phyloP scores from a whole-genome alignment of 2,113 vertebrate genomes.

The Triplophysa rosa region DNA sequence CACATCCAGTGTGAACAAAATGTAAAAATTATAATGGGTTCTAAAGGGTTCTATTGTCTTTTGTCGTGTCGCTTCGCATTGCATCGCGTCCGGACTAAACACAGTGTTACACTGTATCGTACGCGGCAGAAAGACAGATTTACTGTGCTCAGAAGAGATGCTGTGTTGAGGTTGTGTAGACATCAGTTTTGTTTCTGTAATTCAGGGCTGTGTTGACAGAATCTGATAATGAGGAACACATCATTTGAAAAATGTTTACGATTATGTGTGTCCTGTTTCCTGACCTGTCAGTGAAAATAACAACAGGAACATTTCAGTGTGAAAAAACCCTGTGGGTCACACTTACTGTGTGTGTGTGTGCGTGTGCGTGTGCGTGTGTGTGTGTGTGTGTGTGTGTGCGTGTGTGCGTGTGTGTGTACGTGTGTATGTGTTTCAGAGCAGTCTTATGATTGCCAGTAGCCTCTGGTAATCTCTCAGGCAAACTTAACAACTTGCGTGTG shows the following conservation, averaged over 20 bases:
- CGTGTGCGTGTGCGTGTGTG: background rate
- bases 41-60: too few species aligned
- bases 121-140: too few species aligned
- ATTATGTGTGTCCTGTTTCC: conserved; percentile 5
- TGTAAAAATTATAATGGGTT: too few species aligned
- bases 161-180: too few species aligned
- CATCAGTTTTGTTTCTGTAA: background rate
- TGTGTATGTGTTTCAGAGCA: background rate
- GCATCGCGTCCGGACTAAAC: too few species aligned
- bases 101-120: too few species aligned
- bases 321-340: conserved; percentile 5
- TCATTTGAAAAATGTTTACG: background rate
- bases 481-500: background rate
- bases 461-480: conserved; percentile 24
- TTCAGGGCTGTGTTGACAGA: background rate
- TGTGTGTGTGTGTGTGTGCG: background rate
- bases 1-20: too few species aligned
- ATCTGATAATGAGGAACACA: background rate
- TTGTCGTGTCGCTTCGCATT: too few species aligned
- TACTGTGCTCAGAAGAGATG: too few species aligned
- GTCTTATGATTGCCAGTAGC: conserved; percentile 6
- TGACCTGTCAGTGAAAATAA: background rate
- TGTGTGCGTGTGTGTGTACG: background rate
- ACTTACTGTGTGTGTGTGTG: background rate
- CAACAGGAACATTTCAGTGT: conserved; percentile 8